Base-by-base conservation (phyloP, 2,113 vertebrate genomes). In the mouse (Mus musculus) region DNA sequence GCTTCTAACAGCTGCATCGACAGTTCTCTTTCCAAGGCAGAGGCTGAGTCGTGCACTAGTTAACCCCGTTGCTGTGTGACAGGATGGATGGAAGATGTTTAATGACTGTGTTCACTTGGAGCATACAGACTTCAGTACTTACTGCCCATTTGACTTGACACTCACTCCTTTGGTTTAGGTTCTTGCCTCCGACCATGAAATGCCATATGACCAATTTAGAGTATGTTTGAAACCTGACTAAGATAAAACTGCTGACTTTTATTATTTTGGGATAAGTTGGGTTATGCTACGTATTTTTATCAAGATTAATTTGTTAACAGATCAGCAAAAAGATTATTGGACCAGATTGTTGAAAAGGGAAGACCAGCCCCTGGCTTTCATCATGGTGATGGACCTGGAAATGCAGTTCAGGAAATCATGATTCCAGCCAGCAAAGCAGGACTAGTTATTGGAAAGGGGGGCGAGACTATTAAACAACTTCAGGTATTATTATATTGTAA, bases 331-430 rank as follows among this genome's bases (percentile, higher is more conserved):
- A 99, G 99, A 97, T 98, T 99, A 97, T 97, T 99, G 91, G 98
- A 99, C 94, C 99, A 99, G 95, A 99, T 99, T 72, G 99, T 99
- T 80, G 99, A 99, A 97, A 99, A 99, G 96, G 99, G 99, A 95
- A 99, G 99, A 73, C 99, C 99, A 6, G 98, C 99, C n/a, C 99
- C 99, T 71, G 99, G 99, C 0, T 99, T 99, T 97, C 99, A 99
- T 98, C 99, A 99, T 98, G 99, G 98, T 13, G 99, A 99, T 80
- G 99, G 99, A 82, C 99, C 99, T 7, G 99, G 99, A 96, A 99
- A 99, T 98, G 98, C 99, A 3, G 99, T 99, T 91, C 99, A 99
- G 97, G 99, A 99, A 98, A 99, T 99, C 65, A 99, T 99, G 99
- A 99, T 99, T 97, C 99, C 99, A 95, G 99, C 99, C 86, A 99